Evolutionary conservation across 2,888 invertebrate species (phyloP).

Genomic region (Volucella zonaria): DNA sequence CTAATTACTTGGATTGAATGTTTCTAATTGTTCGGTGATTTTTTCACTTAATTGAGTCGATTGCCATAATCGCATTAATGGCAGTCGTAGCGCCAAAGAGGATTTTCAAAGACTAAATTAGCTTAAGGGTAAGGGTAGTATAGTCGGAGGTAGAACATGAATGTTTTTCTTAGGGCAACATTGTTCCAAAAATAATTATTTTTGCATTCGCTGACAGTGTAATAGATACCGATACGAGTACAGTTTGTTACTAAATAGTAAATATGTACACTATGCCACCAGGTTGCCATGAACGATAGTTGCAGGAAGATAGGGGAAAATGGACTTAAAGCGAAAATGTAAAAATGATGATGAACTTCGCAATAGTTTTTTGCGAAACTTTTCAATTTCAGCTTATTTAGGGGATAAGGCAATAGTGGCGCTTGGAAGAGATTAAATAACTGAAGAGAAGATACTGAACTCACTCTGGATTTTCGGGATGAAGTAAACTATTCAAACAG

Average conservation of each 20-base stretch:
- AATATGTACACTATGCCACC: too few relatives aligned
- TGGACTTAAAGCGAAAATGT: conserved; percentile 25
- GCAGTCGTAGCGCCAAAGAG: conserved; percentile 31
- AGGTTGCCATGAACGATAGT: neutral
- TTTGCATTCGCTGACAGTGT: conserved; percentile 18
- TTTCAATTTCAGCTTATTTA: conserved; percentile 8
- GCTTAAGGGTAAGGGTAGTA: neutral
- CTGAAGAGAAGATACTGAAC: neutral
- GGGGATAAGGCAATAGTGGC: conserved; percentile 5
- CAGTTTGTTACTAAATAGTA: neutral
- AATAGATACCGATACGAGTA: neutral
- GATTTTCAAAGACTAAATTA: conserved; percentile 45
- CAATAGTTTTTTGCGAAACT: conserved; percentile 34
- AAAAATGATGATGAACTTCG: conserved; percentile 27
- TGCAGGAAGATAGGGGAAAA: neutral
- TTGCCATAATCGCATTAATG: conserved; percentile 59
- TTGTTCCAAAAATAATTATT: conserved; percentile 29
- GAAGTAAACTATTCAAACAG: neutral
- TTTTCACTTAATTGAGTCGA: conserved; percentile 60
- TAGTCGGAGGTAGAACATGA: neutral
- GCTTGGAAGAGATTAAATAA: conserved; percentile 23
- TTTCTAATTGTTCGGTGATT: conserved; percentile 64
- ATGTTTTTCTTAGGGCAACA: neutral
- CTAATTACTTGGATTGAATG: conserved; percentile 61
- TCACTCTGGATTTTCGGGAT: neutral